phyloP scores from a whole-genome alignment of 2,797 vertebrate genomes.

The Anas flavirostris region DNA sequence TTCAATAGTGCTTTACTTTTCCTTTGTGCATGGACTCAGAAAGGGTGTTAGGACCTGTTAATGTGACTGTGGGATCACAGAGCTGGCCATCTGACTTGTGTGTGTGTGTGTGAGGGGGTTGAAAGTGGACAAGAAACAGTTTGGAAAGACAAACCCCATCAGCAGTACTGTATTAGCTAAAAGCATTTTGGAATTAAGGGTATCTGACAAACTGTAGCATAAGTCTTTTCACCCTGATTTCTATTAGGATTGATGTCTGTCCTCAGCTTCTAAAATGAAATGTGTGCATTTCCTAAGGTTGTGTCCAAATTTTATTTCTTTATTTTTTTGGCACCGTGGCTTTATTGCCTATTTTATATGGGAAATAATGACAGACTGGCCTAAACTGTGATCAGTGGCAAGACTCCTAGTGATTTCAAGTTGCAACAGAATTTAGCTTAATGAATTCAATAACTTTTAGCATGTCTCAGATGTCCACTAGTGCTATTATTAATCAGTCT shows the following conservation, averaged over 20 bases:
- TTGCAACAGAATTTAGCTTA: constrained; percentile 40
- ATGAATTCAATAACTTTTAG: constrained; percentile 54
- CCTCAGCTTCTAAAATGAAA: not conserved
- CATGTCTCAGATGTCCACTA: constrained; percentile 34
- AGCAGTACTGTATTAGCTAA: not conserved
- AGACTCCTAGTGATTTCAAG: constrained; percentile 22
- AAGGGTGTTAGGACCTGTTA: not conserved
- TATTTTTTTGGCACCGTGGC: not conserved
- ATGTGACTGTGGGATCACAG: not conserved
- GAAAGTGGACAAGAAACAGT: not conserved
- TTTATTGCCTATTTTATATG: not conserved
- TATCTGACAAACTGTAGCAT: not conserved
- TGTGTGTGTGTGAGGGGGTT: not conserved
- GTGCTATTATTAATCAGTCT: constrained; percentile 57
- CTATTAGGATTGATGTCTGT: not conserved
- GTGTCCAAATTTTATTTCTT: not conserved
- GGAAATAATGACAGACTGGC: constrained; percentile 4
- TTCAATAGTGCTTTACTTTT: not conserved
- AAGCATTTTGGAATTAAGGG: accelerated
- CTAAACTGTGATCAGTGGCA: not conserved
- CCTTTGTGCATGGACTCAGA: not conserved
- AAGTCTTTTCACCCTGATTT: not conserved
- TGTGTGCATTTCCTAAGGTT: not conserved
- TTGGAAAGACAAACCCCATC: not conserved
- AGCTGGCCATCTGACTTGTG: not conserved